Percentiles rank a stretch among this genome's conserved stretches.
phyloP scores from a whole-genome alignment of 2,888 invertebrate species.

The Pollenia labialis region DNA sequence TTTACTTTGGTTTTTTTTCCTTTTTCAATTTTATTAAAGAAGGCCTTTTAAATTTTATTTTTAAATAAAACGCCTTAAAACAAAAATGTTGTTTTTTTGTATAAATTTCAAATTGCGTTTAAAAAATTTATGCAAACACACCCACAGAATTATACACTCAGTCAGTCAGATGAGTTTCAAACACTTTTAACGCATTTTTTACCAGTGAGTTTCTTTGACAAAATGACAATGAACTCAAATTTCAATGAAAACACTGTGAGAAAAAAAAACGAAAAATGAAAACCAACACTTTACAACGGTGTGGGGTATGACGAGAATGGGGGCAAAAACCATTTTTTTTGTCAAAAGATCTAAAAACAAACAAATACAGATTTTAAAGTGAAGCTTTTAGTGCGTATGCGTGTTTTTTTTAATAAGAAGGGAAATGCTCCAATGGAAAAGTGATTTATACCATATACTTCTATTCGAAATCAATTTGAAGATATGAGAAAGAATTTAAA shows the following conservation, averaged over 20 bases:
- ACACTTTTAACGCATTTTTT: constrained; percentile 40
- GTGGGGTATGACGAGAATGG: constrained; percentile 6
- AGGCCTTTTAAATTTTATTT: constrained; percentile 16
- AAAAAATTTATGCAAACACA: constrained; percentile 12
- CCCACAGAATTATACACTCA: neutral
- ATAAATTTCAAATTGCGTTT: constrained; percentile 40
- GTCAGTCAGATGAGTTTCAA: neutral
- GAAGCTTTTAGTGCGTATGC: neutral
- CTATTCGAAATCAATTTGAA: too few relatives aligned
- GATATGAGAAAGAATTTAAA: too few relatives aligned
- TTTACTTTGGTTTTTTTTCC: constrained; percentile 8
- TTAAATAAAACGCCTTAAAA: constrained; percentile 38
- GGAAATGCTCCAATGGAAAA: neutral
- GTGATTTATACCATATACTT: too few relatives aligned
- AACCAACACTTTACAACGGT: constrained; percentile 10
- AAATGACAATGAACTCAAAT: constrained; percentile 54
- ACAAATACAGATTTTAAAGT: constrained; percentile 13
- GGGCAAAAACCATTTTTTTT: neutral
- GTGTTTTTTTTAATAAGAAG: neutral
- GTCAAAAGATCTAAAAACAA: constrained; percentile 34
- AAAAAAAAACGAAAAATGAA: constrained; percentile 9
- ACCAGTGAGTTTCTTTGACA: constrained; percentile 37
- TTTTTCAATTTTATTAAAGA: neutral
- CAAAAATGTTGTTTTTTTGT: constrained; percentile 24
- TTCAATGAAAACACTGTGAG: constrained; percentile 12